A percentile compares a stretch with the other conserved stretches of the same genome.
Evolutionary conservation across 2,888 invertebrate genomes (phyloP).

Genomic region (Eupithecia pulchellata): DNA sequence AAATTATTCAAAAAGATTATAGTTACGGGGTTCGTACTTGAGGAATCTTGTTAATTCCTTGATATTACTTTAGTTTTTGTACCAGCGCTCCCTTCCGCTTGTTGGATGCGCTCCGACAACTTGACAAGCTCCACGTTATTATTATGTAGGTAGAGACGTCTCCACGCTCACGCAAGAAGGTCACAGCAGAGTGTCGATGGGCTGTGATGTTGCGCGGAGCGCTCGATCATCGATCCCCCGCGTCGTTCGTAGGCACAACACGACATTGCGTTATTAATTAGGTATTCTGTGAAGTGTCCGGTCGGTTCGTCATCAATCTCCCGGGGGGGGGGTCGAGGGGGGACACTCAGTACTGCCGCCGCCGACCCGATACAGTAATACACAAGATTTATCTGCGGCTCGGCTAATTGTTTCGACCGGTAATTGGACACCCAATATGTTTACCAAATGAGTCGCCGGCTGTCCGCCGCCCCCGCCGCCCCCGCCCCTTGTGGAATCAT

Average conservation of each 20-base stretch:
- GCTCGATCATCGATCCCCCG: slow-evolving; percentile 9
- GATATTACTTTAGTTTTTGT: no score
- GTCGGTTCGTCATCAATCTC: slow-evolving; percentile 8
- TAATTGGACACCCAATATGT: slow-evolving; percentile 38
- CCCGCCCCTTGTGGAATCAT: no score
- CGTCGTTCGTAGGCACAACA: background rate
- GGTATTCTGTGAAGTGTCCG: slow-evolving; percentile 13
- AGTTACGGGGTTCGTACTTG: no score
- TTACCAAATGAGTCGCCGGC: slow-evolving; percentile 27
- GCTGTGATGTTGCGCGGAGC: no score
- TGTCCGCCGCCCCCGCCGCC: background rate
- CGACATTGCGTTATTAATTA: slow-evolving; percentile 8
- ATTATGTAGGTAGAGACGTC: no score
- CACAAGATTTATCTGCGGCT: slow-evolving; percentile 35
- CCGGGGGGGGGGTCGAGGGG: background rate
- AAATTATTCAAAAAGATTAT: no score
- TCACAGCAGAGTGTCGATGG: no score
- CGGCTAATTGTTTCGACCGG: slow-evolving; percentile 33
- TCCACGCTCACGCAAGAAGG: no score
- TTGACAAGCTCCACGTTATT: no score
- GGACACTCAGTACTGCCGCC: background rate
- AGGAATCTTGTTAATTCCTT: no score
- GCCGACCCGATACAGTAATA: slow-evolving; percentile 15
- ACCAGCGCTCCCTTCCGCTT: no score
- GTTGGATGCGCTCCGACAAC: no score